A percentile compares a stretch with the other conserved stretches of the same genome.
These are phyloP conservation scores for Ardeotis arabs DNA, from an alignment of 2,113 vertebrate species.

Conservation along the genomic window DNA sequence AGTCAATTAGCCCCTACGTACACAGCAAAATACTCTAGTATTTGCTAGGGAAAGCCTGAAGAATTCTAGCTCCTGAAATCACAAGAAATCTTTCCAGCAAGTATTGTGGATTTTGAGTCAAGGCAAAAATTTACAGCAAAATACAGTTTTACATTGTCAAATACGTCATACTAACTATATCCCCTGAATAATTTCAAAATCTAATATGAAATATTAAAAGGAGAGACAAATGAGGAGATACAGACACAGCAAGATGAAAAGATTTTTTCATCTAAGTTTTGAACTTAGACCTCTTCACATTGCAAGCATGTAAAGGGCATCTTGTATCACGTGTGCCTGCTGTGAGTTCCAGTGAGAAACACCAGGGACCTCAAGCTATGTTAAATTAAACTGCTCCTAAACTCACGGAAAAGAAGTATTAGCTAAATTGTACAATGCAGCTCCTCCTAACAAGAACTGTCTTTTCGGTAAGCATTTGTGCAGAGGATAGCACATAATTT, in stretches of 20 bases:
- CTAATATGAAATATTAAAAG: not conserved
- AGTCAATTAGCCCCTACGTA: rapidly evolving
- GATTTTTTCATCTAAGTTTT: not conserved
- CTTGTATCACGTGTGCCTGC: not conserved
- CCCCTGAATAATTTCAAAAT: not conserved
- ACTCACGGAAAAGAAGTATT: not conserved
- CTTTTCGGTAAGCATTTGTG: not conserved
- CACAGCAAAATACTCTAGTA: not conserved
- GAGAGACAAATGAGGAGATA: not conserved
- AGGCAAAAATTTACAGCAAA: not conserved
- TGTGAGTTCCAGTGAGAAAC: not conserved
- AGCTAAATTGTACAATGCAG: not conserved
- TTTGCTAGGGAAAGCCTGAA: not conserved
- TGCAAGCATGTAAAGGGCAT: not conserved
- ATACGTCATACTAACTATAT: rapidly evolving
- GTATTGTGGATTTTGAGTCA: not conserved
- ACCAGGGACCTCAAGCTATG: not conserved
- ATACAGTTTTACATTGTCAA: not conserved
- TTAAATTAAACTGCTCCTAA: not conserved
- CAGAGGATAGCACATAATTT: not conserved
- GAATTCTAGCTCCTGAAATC: not conserved
- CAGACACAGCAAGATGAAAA: not conserved
- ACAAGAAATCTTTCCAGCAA: not conserved
- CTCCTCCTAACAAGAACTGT: not conserved
- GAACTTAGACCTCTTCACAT: not conserved